Evolutionary conservation across 2,888 invertebrate genomes (phyloP).

Genomic region (Keiferia lycopersicella): DNA sequence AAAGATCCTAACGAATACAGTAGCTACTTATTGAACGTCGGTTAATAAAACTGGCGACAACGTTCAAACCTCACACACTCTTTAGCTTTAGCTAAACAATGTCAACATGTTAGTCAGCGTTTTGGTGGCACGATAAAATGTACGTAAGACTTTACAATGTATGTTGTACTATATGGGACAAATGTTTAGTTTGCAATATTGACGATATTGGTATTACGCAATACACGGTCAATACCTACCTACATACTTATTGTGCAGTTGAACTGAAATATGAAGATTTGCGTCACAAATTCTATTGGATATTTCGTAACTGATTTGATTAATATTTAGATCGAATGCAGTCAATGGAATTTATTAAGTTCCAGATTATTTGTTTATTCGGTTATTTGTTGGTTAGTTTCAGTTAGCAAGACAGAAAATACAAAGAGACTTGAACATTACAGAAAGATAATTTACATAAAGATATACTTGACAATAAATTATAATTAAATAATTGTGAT

Average conservation of each 20-base stretch:
- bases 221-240: constrained; percentile 7
- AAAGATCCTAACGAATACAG: too few species aligned
- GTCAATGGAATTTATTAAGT: not conserved
- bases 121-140: constrained; percentile 23
- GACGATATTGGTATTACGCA: constrained; percentile 32
- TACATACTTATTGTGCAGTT: not conserved
- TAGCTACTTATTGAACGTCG: too few species aligned
- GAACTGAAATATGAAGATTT: constrained; percentile 6
- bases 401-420: too few species aligned
- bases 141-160: constrained; percentile 20
- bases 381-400: too few species aligned
- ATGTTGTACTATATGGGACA: constrained; percentile 13
- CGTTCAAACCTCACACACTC: constrained; percentile 11
- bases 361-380: too few species aligned
- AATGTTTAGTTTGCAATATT: constrained; percentile 31
- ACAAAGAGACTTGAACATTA: too few species aligned
- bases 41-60: not conserved
- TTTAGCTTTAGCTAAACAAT: constrained; percentile 16
- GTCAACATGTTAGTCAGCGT: constrained; percentile 27
- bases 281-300: not conserved
- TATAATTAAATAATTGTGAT: too few species aligned
- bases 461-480: too few species aligned
- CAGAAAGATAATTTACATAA: too few species aligned
- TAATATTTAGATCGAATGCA: not conserved
- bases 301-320: not conserved